A percentile compares a stretch with the other conserved stretches of the same genome.
Evolutionary conservation across 2,888 invertebrate species (phyloP).

Genomic region (Bellardia bayeri): DNA sequence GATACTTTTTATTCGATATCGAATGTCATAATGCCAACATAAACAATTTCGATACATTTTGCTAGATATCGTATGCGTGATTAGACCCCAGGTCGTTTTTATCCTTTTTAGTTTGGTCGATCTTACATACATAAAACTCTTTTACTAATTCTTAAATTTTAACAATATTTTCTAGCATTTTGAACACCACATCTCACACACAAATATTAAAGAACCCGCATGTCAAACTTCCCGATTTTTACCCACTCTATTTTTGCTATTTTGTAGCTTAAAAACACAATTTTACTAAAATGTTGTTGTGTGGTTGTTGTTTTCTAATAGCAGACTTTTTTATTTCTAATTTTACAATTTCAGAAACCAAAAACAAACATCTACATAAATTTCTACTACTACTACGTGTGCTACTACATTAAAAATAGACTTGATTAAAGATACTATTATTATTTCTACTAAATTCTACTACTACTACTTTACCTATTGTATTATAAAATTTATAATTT

Average conservation of each 20-base stretch:
- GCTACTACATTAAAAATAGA: constrained; percentile 68
- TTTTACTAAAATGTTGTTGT: constrained; percentile 24
- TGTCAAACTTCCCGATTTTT: neutral
- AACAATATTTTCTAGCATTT: neutral
- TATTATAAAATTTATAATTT: constrained; percentile 64
- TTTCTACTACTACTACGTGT: constrained; percentile 74
- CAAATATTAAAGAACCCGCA: neutral
- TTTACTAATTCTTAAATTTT: constrained; percentile 16
- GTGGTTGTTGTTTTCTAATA: constrained; percentile 63
- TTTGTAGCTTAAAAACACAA: neutral
- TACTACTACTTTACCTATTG: constrained; percentile 60
- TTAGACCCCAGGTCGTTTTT: no score
- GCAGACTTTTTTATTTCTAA: constrained; percentile 68
- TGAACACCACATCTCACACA: constrained; percentile 53
- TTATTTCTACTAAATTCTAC: constrained; percentile 53
- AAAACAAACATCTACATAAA: constrained; percentile 77
- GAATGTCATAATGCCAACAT: no score
- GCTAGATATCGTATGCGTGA: no score
- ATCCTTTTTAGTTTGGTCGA: no score
- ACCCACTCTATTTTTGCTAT: neutral
- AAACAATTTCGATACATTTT: no score
- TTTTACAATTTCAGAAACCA: constrained; percentile 77
- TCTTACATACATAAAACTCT: neutral
- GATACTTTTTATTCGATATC: no score
- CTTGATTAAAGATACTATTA: constrained; percentile 63